Percentiles rank a stretch among this genome's conserved stretches.
Evolutionary conservation across 2,113 vertebrate species (phyloP).

Genomic region (Xiphophorus maculatus): DNA sequence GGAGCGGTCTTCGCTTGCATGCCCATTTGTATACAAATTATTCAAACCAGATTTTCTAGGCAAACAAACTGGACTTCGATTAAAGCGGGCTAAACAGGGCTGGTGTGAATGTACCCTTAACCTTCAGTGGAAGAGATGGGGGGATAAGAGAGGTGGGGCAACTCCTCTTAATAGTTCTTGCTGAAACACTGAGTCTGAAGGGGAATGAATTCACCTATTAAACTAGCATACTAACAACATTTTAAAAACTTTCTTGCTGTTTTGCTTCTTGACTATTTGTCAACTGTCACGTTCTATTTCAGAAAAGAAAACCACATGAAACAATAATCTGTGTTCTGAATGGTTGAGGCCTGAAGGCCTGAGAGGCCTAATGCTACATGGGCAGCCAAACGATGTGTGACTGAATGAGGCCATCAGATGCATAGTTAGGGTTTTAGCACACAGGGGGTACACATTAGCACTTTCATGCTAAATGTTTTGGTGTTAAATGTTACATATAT

Average conservation of each 20-base stretch:
- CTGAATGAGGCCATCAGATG: conserved; percentile 71
- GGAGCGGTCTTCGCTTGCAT: too few species aligned
- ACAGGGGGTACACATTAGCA: conserved; percentile 39
- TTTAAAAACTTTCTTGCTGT: conserved; percentile 38
- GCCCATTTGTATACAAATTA: too few species aligned
- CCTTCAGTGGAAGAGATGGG: too few species aligned
- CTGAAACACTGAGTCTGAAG: background rate
- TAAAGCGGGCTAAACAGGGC: too few species aligned
- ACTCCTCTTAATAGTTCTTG: too few species aligned
- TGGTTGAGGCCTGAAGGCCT: conserved; percentile 62
- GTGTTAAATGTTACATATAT: conserved; percentile 11
- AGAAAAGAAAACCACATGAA: conserved; percentile 44
- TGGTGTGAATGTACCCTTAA: background rate
- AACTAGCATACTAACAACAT: conserved; percentile 15
- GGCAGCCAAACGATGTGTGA: conserved; percentile 64
- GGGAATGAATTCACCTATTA: conserved; percentile 10
- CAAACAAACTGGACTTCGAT: too few species aligned
- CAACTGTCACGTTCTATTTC: conserved; percentile 66
- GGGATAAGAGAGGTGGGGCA: too few species aligned
- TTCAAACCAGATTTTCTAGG: too few species aligned
- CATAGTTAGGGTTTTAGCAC: conserved; percentile 51
- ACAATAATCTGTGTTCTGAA: conserved; percentile 59
- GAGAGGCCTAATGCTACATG: conserved; percentile 56
- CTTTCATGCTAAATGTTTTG: background rate
- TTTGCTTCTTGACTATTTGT: conserved; percentile 51